Evolutionary conservation across 35 echinoderm and acorn worm genomes (phyloP).

Genomic region (Hemicentrotus pulcherrimus): DNA sequence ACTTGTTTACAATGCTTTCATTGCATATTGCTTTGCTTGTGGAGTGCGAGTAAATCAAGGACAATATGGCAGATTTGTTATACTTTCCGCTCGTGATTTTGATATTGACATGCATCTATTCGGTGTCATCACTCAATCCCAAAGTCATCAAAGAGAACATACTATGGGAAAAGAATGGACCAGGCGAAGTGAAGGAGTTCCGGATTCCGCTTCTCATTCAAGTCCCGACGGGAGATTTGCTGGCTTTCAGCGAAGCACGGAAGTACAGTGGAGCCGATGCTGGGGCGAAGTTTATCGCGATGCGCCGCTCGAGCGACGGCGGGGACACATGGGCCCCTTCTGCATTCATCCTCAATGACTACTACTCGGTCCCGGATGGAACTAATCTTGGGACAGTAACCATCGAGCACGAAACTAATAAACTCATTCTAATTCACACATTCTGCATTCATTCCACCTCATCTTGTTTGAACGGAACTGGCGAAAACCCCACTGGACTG

Average conservation of each 20-base stretch:
- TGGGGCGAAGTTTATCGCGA: slow-evolving; percentile 83
- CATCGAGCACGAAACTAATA: slow-evolving; percentile 32
- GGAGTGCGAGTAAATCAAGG: too few species aligned
- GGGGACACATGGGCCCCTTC: slow-evolving; percentile 58
- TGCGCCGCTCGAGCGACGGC: slow-evolving; percentile 62
- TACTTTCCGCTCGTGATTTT: not conserved
- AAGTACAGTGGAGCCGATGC: slow-evolving; percentile 60
- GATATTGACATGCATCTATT: not conserved
- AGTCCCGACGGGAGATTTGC: slow-evolving; percentile 70
- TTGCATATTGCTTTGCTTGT: too few species aligned
- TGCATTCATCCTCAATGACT: slow-evolving; percentile 60
- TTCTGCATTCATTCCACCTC: slow-evolving; percentile 48
- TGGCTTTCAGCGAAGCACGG: slow-evolving; percentile 80
- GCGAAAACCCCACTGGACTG: slow-evolving; percentile 49
- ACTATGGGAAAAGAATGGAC: slow-evolving; percentile 56
- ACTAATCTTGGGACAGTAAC: slow-evolving; percentile 49
- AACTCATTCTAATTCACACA: slow-evolving; percentile 41
- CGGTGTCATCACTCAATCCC: slow-evolving; percentile 46
- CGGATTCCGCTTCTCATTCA: slow-evolving; percentile 69
- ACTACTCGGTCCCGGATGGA: slow-evolving; percentile 38
- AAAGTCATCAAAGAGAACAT: slow-evolving; percentile 56
- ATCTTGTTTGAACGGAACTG: not conserved
- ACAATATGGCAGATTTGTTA: not conserved
- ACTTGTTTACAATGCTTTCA: not conserved
- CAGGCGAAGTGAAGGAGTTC: slow-evolving; percentile 57